phyloP scores from a whole-genome alignment of 2,888 invertebrate genomes.

The Amphipyra berbera region DNA sequence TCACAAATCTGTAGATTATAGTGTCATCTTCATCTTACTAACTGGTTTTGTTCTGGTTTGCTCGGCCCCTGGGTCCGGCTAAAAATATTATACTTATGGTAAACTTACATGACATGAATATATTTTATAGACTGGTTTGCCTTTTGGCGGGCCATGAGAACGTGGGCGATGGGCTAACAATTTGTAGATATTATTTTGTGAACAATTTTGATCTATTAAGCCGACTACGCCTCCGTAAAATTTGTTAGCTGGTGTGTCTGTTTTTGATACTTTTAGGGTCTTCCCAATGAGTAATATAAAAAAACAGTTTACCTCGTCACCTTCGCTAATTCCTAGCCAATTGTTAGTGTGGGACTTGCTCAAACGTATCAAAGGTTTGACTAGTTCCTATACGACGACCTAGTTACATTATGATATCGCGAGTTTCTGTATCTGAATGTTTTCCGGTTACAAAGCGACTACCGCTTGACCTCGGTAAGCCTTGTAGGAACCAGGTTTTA shows the following conservation, averaged over 20 bases:
- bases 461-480: no score
- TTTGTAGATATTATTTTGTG: slow-evolving; percentile 26
- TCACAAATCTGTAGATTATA: slow-evolving; percentile 39
- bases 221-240: slow-evolving; percentile 21
- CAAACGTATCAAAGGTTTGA: no score
- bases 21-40: slow-evolving; percentile 34
- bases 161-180: slow-evolving; percentile 42
- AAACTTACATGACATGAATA: slow-evolving; percentile 38
- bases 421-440: no score
- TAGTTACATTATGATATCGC: no score
- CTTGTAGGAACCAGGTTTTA: no score
- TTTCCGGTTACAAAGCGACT: no score
- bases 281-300: no score
- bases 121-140: slow-evolving; percentile 38
- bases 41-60: slow-evolving; percentile 38
- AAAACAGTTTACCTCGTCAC: no score
- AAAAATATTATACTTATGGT: slow-evolving; percentile 36
- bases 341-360: no score
- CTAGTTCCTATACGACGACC: no score
- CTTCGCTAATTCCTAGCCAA: no score
- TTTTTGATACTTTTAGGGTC: not conserved
- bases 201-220: slow-evolving; percentile 43
- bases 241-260: slow-evolving; percentile 6
- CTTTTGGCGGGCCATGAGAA: slow-evolving; percentile 23
- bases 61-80: slow-evolving; percentile 30